These are phyloP conservation scores for Masticophis lateralis DNA, from an alignment of 2,797 vertebrate species.

Conservation along the genomic window DNA sequence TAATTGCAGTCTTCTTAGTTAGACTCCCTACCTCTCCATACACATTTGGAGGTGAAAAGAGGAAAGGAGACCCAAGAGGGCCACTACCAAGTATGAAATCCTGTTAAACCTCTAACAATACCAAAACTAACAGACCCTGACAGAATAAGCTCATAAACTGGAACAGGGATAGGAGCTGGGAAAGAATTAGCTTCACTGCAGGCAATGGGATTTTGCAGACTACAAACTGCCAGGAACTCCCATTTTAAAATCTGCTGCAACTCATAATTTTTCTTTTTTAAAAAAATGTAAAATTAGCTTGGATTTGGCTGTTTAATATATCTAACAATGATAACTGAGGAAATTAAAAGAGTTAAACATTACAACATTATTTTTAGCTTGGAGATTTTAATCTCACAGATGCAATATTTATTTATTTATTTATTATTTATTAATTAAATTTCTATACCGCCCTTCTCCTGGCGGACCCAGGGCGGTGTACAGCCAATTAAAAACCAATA, in stretches of 20 bases:
- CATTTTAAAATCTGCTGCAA: conserved; percentile 27
- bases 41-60: conserved; percentile 40
- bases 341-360: conserved; percentile 9
- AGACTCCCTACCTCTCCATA: conserved; percentile 39
- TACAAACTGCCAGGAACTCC: background rate
- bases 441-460: too few species aligned
- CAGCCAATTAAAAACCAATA: too few species aligned
- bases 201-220: conserved; percentile 3
- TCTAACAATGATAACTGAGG: background rate
- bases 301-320: conserved; percentile 1
- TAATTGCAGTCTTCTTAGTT: conserved; percentile 60
- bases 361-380: background rate
- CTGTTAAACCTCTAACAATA: conserved; percentile 70
- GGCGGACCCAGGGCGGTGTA: too few species aligned
- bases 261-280: background rate
- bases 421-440: too few species aligned
- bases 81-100: conserved; percentile 68
- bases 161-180: background rate
- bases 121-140: conserved; percentile 65
- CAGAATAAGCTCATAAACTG: conserved; percentile 54
- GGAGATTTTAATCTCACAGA: background rate
- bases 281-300: conserved; percentile 11
- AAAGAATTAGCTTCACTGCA: conserved; percentile 26
- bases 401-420: too few species aligned
- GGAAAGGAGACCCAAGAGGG: conserved; percentile 54